Percentiles rank a stretch among this genome's conserved stretches.
Evolutionary conservation across 2,888 invertebrate genomes (phyloP).

Genomic region (Epicampocera succincta): DNA sequence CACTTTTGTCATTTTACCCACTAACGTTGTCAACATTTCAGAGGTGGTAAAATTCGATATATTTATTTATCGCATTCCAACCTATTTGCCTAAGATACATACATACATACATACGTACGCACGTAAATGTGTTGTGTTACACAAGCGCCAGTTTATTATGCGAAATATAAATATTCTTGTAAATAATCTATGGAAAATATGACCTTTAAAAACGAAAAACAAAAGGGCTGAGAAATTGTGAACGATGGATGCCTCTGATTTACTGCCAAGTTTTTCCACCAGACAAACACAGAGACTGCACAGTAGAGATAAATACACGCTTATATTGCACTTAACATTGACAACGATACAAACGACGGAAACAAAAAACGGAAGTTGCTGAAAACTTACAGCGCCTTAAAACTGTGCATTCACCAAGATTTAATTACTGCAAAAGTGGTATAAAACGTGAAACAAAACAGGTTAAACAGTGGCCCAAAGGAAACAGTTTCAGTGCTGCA

Average conservation of each 20-base stretch:
- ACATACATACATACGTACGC: too few species aligned
- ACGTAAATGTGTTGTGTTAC: background rate
- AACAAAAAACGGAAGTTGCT: background rate
- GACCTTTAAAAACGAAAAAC: slow-evolving; percentile 50
- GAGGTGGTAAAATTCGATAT: background rate
- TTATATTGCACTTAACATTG: slow-evolving; percentile 17
- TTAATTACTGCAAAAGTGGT: background rate
- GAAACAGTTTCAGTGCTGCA: too few species aligned
- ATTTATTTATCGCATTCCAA: too few species aligned
- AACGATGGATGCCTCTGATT: slow-evolving; percentile 4
- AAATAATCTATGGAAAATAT: slow-evolving; percentile 40
- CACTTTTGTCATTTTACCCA: too few species aligned
- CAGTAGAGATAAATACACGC: background rate
- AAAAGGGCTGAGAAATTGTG: background rate
- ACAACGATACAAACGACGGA: slow-evolving; percentile 24
- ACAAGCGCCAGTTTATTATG: slow-evolving; percentile 28
- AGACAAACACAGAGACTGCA: background rate
- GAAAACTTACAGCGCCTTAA: background rate
- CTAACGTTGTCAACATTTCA: too few species aligned
- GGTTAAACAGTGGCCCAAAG: too few species aligned
- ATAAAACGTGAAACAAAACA: background rate
- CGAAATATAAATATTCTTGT: slow-evolving; percentile 6
- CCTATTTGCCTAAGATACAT: too few species aligned
- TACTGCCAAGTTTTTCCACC: slow-evolving; percentile 56
- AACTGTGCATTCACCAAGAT: background rate